Base-by-base conservation (phyloP, 2,888 invertebrate species). In the Hemistola chrysoprasaria region DNA sequence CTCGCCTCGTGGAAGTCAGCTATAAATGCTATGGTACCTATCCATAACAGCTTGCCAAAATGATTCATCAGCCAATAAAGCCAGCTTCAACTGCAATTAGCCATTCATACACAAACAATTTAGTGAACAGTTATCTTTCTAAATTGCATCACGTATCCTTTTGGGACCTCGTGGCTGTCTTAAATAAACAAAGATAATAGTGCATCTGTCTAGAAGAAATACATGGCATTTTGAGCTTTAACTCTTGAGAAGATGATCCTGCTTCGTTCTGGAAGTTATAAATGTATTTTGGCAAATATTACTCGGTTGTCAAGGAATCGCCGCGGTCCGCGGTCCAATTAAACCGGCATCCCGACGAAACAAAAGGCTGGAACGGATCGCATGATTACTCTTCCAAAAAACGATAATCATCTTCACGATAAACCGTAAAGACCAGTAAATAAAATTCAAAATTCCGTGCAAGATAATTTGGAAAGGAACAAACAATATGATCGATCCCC, bases 291-390 rank as follows among this genome's bases (percentile, higher is more conserved):
- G 33, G 31, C 38, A 48, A 49, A 50, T 53, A 65, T 71, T 66
- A 65, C 62, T 62, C 60, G 64, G 52, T 62, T 64, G 71, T 71
- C 68, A 65, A 66, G 53, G 39, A 59, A 63, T 65, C 60, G 54
- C 44, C 59, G 43, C 58, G 51, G 58, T 39, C 44, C 59, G 43
- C 58, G 51, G 58, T 39, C 71, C 71, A 77, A 80, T 79, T 76
- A 79, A 65, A 51, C 51, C 53, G 62, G 65, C 56, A 62, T 72
- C 68, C 60, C 49, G 50, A 40, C 48, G 49, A 66, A 67, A 64
- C 58, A 64, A 71, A 62, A 48, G 59, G 41, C 66, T 68, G 70
- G 66, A 73, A 70, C 65, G 53, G 60, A 72, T 72, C 62, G 55
- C 44, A 43, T 52, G 61, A 65, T 69, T 61, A 56, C 51, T 59